Evolutionary conservation across 2,888 invertebrate genomes (phyloP).

Genomic region (Lomographa bimaculata): DNA sequence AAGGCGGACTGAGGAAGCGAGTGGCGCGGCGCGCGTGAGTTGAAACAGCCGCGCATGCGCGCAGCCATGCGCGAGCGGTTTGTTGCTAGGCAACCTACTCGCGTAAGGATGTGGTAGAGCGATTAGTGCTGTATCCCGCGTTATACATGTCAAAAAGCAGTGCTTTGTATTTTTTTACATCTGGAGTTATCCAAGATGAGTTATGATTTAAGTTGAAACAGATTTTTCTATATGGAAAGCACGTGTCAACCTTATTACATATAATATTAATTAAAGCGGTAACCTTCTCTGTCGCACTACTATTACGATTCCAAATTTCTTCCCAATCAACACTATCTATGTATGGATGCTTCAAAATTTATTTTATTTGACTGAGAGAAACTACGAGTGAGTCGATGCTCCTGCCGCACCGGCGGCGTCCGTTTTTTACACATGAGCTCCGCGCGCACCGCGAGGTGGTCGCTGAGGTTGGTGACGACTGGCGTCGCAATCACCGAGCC

Average conservation of each 20-base stretch:
- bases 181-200: constrained; percentile 6
- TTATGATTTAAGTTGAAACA: background rate
- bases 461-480: constrained; percentile 7
- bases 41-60: too few relatives aligned
- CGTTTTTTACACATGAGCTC: constrained; percentile 2
- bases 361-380: background rate
- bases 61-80: too few relatives aligned
- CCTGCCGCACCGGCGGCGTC: background rate
- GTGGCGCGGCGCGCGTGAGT: too few relatives aligned
- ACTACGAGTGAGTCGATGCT: background rate
- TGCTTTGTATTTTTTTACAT: constrained; percentile 1
- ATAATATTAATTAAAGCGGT: background rate
- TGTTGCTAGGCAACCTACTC: too few relatives aligned
- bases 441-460: constrained; percentile 3
- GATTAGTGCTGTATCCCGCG: too few relatives aligned
- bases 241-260: constrained; percentile 1
- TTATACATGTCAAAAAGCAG: too few relatives aligned
- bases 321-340: constrained; percentile 9
- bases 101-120: too few relatives aligned
- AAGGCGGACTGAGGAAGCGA: too few relatives aligned
- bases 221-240: constrained; percentile 4
- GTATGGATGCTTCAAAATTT: constrained; percentile 1
- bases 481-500: background rate
- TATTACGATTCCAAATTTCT: background rate
- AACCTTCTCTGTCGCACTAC: background rate